Base-by-base conservation (phyloP, 30 jellyfish, hydroid and myxozoan species). In the Turritopsis rubra region DNA sequence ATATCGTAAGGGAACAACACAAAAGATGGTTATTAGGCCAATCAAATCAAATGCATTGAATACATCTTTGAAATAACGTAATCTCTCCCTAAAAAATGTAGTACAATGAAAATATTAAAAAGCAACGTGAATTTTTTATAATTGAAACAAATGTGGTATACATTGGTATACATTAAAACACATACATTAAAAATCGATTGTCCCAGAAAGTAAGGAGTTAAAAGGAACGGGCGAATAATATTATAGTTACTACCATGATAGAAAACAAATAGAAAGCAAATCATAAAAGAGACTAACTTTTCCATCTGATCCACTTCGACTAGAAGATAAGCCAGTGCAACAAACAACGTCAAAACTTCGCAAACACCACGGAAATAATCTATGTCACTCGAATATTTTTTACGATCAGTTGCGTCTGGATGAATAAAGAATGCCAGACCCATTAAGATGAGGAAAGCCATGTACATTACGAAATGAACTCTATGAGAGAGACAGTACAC, bases 261-360 rank as follows among this genome's bases (percentile, higher is more conserved):
- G n/a, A n/a, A n/a, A n/a, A n/a, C n/a, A n/a, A n/a, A n/a, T n/a
- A n/a, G n/a, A n/a, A n/a, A n/a, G n/a, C n/a, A n/a, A n/a, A n/a
- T 41, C 60, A 41, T 41, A 13, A 41, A 68, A 68, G 5, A 68
- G 5, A 81, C 98, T 87, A 52, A 92, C 98, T 75, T 88, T 70
- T 53, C 24, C 91, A 92, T 68, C 77, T 92, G 98, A 60, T 88
- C 95, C 21, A 92, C 29, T 74, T 92, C 98, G 79, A 66, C 30
- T 13, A 85, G 18, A 24, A 92, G 65, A 72, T 92, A 88, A 23
- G 82, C 86, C 18, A 82, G 65, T 0, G 94, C 84, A n/a, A 85
- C 74, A 16, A 82, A 18, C 52, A 93, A 65, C 17, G 96, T 65
- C 27, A 85, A 71, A 5, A 65, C 81, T 73, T 93, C 99, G 60